Evolutionary conservation across 2,797 vertebrate genomes (phyloP), one percentile per base, ranked within the genome.

Genomic region (Stomatorhinus walkeri): DNA sequence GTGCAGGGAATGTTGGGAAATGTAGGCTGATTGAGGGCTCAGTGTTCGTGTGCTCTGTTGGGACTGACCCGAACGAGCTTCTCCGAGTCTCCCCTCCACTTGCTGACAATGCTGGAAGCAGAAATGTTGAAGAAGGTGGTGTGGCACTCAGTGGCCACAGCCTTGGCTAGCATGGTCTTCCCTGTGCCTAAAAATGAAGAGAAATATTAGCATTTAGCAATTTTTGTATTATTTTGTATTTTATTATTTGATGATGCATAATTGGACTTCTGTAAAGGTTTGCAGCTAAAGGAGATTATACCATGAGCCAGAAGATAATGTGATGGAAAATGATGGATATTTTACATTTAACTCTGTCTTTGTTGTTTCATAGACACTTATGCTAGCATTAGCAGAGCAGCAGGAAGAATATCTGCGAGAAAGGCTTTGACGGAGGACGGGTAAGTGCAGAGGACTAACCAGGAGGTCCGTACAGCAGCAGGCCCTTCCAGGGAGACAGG

Each of bases 81-180:
- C 94, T 99, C 98, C 0, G 98, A 99, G 92, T 99, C 97, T 28
- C 98, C 98, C 85, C 98, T 97, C 98, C 98, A 99, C 91, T 99
- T 99, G 96, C 98, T 99, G 93, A 99, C 97, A 51, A 99, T 98
- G 92, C 97, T 99, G 85, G 98, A 98, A 8, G 98, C 97, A 0
- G 98, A 99, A 92, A 99, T 98, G 94, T 99, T 99, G 93, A 99
- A 99, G 94, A 99, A 99, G 0, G 98, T 99, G 0, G 98, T 99
- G 54, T 95, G 97, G 89, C 98, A 97, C 92, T 99, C 98, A 0
- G 98, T 98, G 72, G 98, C 98, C 72, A 99, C 98, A 0, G 98
- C 98, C 94, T 99, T 99, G 87, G 98, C 98, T 90, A 99, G 95
- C 92, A 99, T 92, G 0, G 98, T 99, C 94, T 99, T 99, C n/a